Evolutionary conservation across 2,113 vertebrate genomes (phyloP).

Genomic region (Podarcis muralis): DNA sequence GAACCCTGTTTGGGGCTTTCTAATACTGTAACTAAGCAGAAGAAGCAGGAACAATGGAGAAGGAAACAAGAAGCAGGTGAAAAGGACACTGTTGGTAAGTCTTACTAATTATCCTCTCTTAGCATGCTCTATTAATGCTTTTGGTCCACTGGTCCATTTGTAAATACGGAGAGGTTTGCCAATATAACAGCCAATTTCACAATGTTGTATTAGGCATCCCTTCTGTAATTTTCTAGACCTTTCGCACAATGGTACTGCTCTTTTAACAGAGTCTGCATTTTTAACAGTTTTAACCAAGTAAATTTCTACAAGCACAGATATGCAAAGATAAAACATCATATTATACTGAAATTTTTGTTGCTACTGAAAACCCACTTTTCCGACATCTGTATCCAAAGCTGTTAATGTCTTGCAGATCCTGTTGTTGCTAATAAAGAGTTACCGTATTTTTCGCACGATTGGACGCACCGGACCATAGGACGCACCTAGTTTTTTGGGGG

Average conservation of each 20-base stretch:
- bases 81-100: neutral
- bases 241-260: neutral
- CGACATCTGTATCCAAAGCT: neutral
- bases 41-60: neutral
- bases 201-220: neutral
- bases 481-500: no score
- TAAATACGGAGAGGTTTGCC: neutral
- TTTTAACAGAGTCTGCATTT: neutral
- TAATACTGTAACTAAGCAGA: neutral
- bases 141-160: no score
- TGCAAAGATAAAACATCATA: neutral
- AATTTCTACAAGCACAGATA: neutral
- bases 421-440: no score
- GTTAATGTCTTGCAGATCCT: no score
- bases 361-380: neutral
- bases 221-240: neutral
- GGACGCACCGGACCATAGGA: no score
- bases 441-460: no score
- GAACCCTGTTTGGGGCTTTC: neutral
- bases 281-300: neutral
- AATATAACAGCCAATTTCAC: neutral
- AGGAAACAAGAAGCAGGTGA: neutral
- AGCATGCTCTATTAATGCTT: no score
- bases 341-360: neutral
- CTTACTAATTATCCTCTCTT: no score